Conservation (phyloP, 2,888 invertebrate species). For the Xestia c-nigrum region DNA sequence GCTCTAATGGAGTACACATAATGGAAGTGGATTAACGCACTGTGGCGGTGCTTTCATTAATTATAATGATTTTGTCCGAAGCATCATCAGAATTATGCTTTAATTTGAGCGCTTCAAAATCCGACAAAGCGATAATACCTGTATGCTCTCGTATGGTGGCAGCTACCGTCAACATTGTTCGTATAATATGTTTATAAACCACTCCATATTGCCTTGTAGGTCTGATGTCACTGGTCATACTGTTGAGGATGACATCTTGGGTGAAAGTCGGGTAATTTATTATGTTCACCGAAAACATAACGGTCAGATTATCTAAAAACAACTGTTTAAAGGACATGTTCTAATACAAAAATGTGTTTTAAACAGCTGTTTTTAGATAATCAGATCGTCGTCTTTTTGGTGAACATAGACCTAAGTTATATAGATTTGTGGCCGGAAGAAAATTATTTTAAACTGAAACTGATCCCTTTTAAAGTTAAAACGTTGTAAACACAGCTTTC, state of each 20-base stretch:
- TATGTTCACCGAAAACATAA: too few species aligned
- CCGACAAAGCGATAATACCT: conserved; percentile 47
- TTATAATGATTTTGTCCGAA: conserved; percentile 72
- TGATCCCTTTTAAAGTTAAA: conserved; percentile 22
- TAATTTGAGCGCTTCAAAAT: conserved; percentile 66
- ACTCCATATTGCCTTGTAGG: background rate
- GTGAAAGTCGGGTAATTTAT: background rate
- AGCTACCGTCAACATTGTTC: background rate
- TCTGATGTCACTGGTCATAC: background rate
- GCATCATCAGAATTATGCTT: conserved; percentile 70
- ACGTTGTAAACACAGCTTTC: conserved; percentile 26
- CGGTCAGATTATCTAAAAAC: too few species aligned
- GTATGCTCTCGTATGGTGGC: conserved; percentile 1
- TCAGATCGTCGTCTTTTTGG: too few species aligned
- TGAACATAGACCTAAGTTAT: too few species aligned
- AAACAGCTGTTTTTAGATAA: too few species aligned
- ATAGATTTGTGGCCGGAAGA: background rate
- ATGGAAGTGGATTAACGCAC: conserved; percentile 68
- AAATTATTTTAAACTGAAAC: conserved; percentile 16
- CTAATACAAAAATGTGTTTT: too few species aligned
- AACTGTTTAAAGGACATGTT: too few species aligned
- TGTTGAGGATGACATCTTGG: background rate
- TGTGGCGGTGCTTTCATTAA: conserved; percentile 67
- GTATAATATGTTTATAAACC: conserved; percentile 7
- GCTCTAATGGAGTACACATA: conserved; percentile 69